These are phyloP conservation scores for Corythoichthys haematopterus DNA, from an alignment of 2,113 vertebrate species.

Conservation along the genomic window DNA sequence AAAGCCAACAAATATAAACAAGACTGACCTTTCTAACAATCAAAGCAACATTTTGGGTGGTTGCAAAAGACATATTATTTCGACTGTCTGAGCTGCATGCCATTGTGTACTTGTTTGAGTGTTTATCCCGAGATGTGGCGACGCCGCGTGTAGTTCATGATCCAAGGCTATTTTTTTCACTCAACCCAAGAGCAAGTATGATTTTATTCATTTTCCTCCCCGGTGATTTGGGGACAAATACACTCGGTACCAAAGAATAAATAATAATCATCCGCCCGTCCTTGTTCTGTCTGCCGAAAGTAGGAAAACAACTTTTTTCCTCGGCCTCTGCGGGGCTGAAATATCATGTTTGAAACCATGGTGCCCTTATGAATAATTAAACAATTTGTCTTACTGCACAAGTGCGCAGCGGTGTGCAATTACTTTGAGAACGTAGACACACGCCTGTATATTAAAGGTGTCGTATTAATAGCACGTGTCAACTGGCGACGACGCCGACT, in stretches of 20 bases:
- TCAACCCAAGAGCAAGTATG: background rate
- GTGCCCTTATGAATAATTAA: conserved; percentile 3
- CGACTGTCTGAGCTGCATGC: background rate
- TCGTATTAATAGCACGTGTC: background rate
- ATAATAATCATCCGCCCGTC: background rate
- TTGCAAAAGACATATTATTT: background rate
- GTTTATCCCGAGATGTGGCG: background rate
- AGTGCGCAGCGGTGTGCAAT: background rate
- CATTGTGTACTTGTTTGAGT: background rate
- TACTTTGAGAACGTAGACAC: background rate
- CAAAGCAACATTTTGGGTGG: background rate
- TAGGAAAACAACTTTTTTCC: background rate
- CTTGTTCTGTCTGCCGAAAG: background rate
- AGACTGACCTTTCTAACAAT: too few relatives aligned
- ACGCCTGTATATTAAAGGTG: background rate
- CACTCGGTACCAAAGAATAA: background rate
- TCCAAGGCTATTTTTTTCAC: background rate
- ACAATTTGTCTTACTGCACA: background rate
- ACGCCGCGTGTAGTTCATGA: background rate
- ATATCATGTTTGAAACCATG: background rate
- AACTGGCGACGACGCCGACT: background rate
- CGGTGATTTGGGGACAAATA: background rate
- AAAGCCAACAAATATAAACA: too few relatives aligned
- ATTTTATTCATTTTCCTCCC: background rate
- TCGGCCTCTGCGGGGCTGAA: conserved; percentile 17